A percentile compares a stretch with the other conserved stretches of the same genome.
phyloP scores from a whole-genome alignment of 2,888 invertebrate species.

The Elysia crispata region DNA sequence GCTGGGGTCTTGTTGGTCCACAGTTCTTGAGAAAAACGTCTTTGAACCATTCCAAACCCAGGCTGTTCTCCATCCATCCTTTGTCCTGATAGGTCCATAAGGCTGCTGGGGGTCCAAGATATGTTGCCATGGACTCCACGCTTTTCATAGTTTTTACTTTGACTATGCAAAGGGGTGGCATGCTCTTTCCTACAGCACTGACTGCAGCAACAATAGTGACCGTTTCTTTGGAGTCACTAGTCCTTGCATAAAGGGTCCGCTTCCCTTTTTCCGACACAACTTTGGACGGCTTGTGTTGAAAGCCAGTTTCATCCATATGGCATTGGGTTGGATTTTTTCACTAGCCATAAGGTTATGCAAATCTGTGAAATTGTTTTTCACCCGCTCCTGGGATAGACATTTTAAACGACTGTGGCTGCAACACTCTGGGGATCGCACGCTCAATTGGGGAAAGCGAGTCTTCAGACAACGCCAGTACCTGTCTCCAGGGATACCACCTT shows the following conservation, averaged over 20 bases:
- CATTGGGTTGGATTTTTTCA: not conserved
- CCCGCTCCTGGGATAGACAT: not conserved
- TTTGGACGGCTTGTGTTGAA: not conserved
- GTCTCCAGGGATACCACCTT: not conserved
- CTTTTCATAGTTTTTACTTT: slow-evolving; percentile 55
- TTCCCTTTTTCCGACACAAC: not conserved
- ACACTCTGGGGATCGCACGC: not conserved
- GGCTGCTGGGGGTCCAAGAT: slow-evolving; percentile 48
- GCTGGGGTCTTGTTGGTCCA: slow-evolving; percentile 57
- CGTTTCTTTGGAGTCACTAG: slow-evolving; percentile 6
- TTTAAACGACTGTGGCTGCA: not conserved
- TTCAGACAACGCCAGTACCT: not conserved
- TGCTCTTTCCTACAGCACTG: slow-evolving; percentile 52
- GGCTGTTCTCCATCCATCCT: slow-evolving; percentile 57
- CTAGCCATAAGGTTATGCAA: not conserved
- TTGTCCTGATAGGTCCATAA: slow-evolving; percentile 55
- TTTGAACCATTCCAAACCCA: slow-evolving; percentile 58
- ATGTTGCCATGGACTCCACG: slow-evolving; percentile 50
- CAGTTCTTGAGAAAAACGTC: slow-evolving; percentile 55
- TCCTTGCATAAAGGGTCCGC: not conserved
- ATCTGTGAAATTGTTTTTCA: not conserved
- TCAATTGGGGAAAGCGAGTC: not conserved
- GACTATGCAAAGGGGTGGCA: slow-evolving; percentile 55
- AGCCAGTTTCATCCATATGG: not conserved
- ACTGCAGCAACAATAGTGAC: slow-evolving; percentile 17